Conservation (phyloP, 2,113 vertebrate species). For the Crocuta crocuta region DNA sequence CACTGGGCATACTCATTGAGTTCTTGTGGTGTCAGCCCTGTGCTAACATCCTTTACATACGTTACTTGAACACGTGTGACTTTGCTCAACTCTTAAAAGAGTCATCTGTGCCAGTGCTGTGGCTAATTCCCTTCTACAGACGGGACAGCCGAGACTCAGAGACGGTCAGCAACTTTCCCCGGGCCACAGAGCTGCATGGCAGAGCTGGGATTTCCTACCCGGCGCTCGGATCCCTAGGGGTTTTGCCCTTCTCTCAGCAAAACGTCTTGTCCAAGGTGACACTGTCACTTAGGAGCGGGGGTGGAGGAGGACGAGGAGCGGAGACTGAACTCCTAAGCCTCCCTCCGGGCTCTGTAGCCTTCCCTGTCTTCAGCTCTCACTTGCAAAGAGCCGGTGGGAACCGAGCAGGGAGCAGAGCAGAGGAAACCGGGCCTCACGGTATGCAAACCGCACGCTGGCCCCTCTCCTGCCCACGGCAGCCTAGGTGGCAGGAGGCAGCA, state of each 20-base stretch:
- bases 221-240: not conserved
- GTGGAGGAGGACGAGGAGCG: not conserved
- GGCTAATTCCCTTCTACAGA: not conserved
- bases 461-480: rapidly evolving
- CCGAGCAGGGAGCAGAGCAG: rapidly evolving
- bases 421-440: rapidly evolving
- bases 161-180: not conserved
- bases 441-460: rapidly evolving
- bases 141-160: not conserved
- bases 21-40: not conserved
- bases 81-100: not conserved
- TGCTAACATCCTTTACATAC: rapidly evolving
- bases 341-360: rapidly evolving
- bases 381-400: rapidly evolving
- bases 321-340: not conserved
- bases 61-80: not conserved
- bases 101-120: not conserved
- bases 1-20: rapidly evolving
- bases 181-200: not conserved
- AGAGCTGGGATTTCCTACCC: not conserved
- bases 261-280: not conserved
- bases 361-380: rapidly evolving
- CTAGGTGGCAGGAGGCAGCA: not conserved
- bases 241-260: not conserved
- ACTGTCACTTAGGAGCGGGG: rapidly evolving